These are phyloP conservation scores for Ips typographus DNA, from an alignment of 1,140 invertebrate species.

Conservation along the genomic window DNA sequence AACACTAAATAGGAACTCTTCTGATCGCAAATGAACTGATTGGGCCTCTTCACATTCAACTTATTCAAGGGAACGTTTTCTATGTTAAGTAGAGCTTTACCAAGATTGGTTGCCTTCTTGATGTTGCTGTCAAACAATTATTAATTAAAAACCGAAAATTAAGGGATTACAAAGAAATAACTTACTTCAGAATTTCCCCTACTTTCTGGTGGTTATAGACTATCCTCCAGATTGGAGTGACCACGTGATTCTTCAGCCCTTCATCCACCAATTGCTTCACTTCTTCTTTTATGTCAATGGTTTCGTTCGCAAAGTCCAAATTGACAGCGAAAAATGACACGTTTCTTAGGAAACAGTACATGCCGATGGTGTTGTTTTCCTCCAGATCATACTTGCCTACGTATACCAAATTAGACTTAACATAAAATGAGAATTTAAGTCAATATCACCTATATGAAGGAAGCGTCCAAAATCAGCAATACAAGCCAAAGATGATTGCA, in stretches of 20 bases:
- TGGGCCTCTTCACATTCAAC: constrained; percentile 45
- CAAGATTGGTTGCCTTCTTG: constrained; percentile 42
- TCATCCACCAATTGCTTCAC: constrained; percentile 39
- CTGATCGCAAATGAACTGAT: constrained; percentile 48
- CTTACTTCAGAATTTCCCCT: constrained; percentile 42
- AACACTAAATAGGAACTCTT: constrained; percentile 47
- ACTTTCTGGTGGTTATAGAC: constrained; percentile 44
- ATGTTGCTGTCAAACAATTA: constrained; percentile 35
- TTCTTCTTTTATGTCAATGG: constrained; percentile 44
- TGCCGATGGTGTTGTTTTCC: constrained; percentile 63
- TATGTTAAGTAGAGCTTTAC: constrained; percentile 46
- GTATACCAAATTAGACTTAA: not conserved
- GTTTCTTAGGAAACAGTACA: constrained; percentile 61
- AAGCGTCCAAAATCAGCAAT: constrained; percentile 67
- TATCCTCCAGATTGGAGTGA: constrained; percentile 44
- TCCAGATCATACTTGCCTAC: constrained; percentile 64
- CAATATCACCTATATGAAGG: constrained; percentile 63
- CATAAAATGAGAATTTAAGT: not conserved
- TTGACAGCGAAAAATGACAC: constrained; percentile 44
- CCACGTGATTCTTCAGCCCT: constrained; percentile 35
- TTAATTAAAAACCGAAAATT: constrained; percentile 9
- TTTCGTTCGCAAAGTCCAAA: constrained; percentile 39
- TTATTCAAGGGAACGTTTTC: constrained; percentile 42
- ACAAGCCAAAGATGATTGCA: constrained; percentile 65
- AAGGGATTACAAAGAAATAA: not conserved